Base-by-base conservation (phyloP, 1,140 invertebrate species). In the Diorhabda sublineata region DNA sequence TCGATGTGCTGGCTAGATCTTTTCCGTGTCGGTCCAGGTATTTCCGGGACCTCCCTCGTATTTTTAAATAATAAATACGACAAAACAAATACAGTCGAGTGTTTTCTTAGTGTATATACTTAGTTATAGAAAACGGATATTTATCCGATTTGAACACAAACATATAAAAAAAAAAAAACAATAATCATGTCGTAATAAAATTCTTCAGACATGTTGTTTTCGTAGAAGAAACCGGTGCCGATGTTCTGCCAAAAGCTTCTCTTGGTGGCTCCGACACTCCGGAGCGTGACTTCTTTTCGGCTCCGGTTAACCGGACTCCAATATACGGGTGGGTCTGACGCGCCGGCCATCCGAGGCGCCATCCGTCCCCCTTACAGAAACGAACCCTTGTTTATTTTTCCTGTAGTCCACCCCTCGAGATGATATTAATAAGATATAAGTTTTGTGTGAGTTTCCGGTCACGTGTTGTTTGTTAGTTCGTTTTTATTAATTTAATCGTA, bases 161-260 rank as follows among this genome's bases (percentile, higher is more conserved):
- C 26, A 26, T 26, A 26, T 26, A 26, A 26, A 26, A 26, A 26
- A 26, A 26, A 26, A 26, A 26, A 26, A 26, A 26, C 26, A 26
- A 26, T 26, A 26, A 26, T 26, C 26, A 26, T 26, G 26, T 26
- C 26, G 26, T 26, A 26, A 26, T 52, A 6, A 52, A 52, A 52
- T 8, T 52, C 47, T n/a, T 52, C n/a, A 52, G 47, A 52, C 47
- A 52, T 52, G 47, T 52, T 52, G 47, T 52, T 52, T 52, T 52
- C 47, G 47, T 8, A 6, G n/a, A 52, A 52, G 47, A 52, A 52
- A 8, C 47, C 6, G 47, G 6, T n/a, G 47, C 47, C 47, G 47
- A 52, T 52, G 47, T 52, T 52, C 47, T 52, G 47, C 47, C 47
- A 52, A 52, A 52, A 52, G 6, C 47, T 52, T 52, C 47, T 6